Evolutionary conservation across 2,113 vertebrate species (phyloP), one percentile per base, ranked within the genome.

Genomic region (Pelvicachromis taeniatus): DNA sequence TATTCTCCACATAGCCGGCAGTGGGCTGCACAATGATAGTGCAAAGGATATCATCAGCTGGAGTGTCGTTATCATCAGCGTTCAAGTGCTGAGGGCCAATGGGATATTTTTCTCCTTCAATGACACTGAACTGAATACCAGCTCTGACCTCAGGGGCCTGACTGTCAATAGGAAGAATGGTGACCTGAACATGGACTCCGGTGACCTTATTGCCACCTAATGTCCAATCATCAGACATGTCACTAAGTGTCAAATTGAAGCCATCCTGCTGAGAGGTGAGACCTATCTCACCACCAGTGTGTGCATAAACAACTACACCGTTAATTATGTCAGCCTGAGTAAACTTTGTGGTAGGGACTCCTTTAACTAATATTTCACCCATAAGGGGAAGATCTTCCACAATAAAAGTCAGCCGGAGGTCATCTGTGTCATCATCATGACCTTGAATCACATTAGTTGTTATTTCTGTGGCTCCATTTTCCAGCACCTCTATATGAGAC

Each of bases 1-100:
- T 97, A 91, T 99, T 99, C 88, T 99, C 98, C 45, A 99, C 87
- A 13, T 99, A 99, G 17, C 98, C 98, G 4, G 96, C 97, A 1
- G 95, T 91, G 0, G 98, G 97, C 86, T 99, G 98, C 77, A 96
- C 95, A 48, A 98, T 89, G 87, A 99, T 97, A 3, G 97, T 99
- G 93, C 98, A 99, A 31, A 99, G 95, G 85, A 99, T 96, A 87
- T 98, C 98, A 84, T 98, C 97, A 1, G 80, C 92, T 8, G 95
- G 96, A 16, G 97, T 98, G 90, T 99, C 98, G 0, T 65, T 82
- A 91, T 99, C 98, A 83, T 97, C 91, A 75, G 96, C 97, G 13
- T 87, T 95, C 58, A 99, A 88, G 50, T 99, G 96, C 83, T 92
- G 81, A 33, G 91, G 88, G 42, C 95, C 96, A 50, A 99, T 96